These are phyloP conservation scores for Arnoldichthys spilopterus DNA, from an alignment of 2,797 vertebrate genomes.

Conservation along the genomic window DNA sequence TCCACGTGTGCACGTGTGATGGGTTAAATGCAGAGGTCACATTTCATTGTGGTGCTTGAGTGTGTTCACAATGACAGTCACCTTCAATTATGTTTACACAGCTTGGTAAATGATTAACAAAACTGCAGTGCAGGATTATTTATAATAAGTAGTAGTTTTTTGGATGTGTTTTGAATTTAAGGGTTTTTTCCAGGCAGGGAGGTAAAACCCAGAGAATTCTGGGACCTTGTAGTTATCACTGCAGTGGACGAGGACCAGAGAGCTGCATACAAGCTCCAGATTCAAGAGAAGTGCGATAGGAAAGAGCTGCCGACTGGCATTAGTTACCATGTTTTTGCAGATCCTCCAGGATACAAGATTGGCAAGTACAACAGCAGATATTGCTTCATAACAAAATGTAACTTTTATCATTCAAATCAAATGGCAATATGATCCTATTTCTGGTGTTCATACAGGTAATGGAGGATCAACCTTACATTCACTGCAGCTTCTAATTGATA, in stretches of 20 bases:
- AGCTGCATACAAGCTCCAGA: slow-evolving; percentile 82
- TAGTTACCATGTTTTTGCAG: slow-evolving; percentile 84
- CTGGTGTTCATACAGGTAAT: slow-evolving; percentile 80
- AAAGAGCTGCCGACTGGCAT: slow-evolving; percentile 84
- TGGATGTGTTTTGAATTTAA: neutral
- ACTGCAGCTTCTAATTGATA: slow-evolving; percentile 79
- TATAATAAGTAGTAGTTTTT: too few relatives aligned
- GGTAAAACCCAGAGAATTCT: slow-evolving; percentile 78
- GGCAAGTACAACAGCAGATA: slow-evolving; percentile 74
- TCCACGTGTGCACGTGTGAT: too few relatives aligned
- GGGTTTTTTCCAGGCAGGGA: slow-evolving; percentile 69
- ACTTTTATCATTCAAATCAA: too few relatives aligned
- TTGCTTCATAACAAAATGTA: neutral
- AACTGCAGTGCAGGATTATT: too few relatives aligned
- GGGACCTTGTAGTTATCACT: slow-evolving; percentile 89
- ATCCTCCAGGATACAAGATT: slow-evolving; percentile 87
- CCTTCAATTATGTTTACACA: too few relatives aligned
- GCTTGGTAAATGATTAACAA: too few relatives aligned
- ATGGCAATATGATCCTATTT: neutral
- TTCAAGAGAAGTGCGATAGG: slow-evolving; percentile 79
- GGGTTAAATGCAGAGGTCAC: too few relatives aligned
- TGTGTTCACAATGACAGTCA: too few relatives aligned
- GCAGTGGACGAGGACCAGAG: slow-evolving; percentile 85
- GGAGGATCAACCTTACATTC: slow-evolving; percentile 91
- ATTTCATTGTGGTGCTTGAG: too few relatives aligned